These are phyloP conservation scores for Alitta virens DNA, from an alignment of 2,888 invertebrate genomes.

Conservation along the genomic window DNA sequence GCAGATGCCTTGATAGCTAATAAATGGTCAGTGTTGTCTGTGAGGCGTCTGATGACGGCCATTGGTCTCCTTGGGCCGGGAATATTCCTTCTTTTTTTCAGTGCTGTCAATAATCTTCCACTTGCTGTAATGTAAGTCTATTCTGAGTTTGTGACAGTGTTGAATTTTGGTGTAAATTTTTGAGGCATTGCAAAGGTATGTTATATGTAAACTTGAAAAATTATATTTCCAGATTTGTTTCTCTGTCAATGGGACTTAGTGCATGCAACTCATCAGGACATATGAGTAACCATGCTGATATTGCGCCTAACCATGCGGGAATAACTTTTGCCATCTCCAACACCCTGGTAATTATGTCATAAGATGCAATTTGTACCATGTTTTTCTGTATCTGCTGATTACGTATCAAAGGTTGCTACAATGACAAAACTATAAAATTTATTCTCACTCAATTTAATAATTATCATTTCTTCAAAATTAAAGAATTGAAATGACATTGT, in stretches of 20 bases:
- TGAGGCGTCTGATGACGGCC: conserved; percentile 70
- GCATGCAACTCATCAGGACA: conserved; percentile 76
- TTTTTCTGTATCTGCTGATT: too few relatives aligned
- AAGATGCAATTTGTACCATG: too few relatives aligned
- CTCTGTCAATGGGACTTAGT: conserved; percentile 73
- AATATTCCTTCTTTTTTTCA: conserved; percentile 70
- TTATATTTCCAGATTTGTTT: conserved; percentile 68
- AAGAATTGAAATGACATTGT: too few relatives aligned
- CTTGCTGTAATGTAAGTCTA: conserved; percentile 68
- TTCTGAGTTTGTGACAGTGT: too few relatives aligned
- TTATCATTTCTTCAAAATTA: too few relatives aligned
- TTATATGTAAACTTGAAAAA: too few relatives aligned
- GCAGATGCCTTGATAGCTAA: conserved; percentile 68
- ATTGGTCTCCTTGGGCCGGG: conserved; percentile 73
- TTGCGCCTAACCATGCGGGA: conserved; percentile 75
- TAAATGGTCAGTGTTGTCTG: conserved; percentile 67
- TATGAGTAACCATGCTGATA: conserved; percentile 74
- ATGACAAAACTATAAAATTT: too few relatives aligned
- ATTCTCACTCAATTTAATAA: too few relatives aligned
- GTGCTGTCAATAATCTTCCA: conserved; percentile 69
- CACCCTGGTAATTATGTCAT: conserved; percentile 69
- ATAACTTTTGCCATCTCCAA: conserved; percentile 76
- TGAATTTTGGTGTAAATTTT: too few relatives aligned
- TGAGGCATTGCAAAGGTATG: too few relatives aligned
- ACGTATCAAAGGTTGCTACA: too few relatives aligned